phyloP scores from a whole-genome alignment of 2,888 invertebrate species.

The Drosophila cracens region DNA sequence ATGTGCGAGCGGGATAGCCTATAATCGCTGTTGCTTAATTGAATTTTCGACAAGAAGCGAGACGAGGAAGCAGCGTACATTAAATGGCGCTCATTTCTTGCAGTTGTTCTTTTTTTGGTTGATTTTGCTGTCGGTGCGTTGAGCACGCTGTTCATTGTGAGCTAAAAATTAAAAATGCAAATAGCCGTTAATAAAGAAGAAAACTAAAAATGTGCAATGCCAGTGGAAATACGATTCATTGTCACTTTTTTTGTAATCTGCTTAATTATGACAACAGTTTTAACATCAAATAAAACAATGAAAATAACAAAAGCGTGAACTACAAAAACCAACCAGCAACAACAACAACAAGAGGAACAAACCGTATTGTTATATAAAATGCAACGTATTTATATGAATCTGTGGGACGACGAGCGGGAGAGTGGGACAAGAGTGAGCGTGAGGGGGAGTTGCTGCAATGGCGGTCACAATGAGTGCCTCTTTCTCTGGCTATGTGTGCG shows the following conservation, averaged over 20 bases:
- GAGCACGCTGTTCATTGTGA: constrained; percentile 55
- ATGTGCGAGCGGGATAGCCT: constrained; percentile 27
- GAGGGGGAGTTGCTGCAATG: constrained; percentile 59
- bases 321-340: constrained; percentile 42
- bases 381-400: constrained; percentile 27
- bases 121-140: constrained; percentile 60
- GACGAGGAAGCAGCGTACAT: constrained; percentile 58
- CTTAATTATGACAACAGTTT: constrained; percentile 73
- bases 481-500: constrained; percentile 20
- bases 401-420: background rate
- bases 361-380: constrained; percentile 37
- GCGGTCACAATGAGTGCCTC: constrained; percentile 60
- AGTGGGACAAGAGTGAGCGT: constrained; percentile 12
- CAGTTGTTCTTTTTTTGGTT: background rate
- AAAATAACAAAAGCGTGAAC: constrained; percentile 65
- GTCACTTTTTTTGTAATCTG: constrained; percentile 49
- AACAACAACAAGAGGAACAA: constrained; percentile 25
- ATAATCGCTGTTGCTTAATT: constrained; percentile 66
- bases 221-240: constrained; percentile 81
- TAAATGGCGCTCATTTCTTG: constrained; percentile 74
- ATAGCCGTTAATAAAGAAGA: constrained; percentile 38
- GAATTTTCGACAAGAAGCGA: constrained; percentile 65
- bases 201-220: constrained; percentile 74
- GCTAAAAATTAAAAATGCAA: constrained; percentile 44
- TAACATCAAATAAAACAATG: constrained; percentile 73